phyloP scores from a whole-genome alignment of 2,113 vertebrate species.

The Pipra filicauda region DNA sequence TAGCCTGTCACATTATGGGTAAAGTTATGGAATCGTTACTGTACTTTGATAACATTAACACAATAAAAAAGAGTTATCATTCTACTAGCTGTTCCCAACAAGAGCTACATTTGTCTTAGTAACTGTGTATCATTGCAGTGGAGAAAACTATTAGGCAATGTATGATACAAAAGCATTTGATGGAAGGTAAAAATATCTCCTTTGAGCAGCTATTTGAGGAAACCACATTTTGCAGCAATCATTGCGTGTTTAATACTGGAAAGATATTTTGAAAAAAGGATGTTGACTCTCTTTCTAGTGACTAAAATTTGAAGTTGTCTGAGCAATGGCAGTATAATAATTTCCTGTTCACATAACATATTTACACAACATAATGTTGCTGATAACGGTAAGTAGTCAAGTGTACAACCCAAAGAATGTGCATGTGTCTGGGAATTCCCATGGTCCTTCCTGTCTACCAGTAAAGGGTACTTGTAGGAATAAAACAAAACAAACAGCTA shows the following conservation, averaged over 20 bases:
- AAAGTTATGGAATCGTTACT: background rate
- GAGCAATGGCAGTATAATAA: constrained; percentile 10
- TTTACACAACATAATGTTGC: constrained; percentile 38
- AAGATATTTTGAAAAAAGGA: constrained; percentile 40
- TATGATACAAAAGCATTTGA: background rate
- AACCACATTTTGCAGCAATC: constrained; percentile 7
- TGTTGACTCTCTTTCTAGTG: constrained; percentile 40
- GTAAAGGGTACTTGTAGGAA: background rate
- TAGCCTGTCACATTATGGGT: background rate
- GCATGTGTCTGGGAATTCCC: constrained; percentile 44
- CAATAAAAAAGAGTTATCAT: background rate
- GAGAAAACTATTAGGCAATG: background rate
- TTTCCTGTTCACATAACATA: constrained; percentile 50
- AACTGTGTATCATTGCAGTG: background rate
- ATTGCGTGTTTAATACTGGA: background rate
- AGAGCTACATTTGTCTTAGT: background rate
- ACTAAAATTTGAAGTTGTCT: constrained; percentile 14
- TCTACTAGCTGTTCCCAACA: background rate
- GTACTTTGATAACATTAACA: background rate
- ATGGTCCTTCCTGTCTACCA: constrained; percentile 20
- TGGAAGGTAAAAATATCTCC: background rate
- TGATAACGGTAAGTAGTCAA: background rate
- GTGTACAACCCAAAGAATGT: background rate
- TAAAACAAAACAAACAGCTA: background rate
- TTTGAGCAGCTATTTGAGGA: background rate